phyloP scores from a whole-genome alignment of 2,888 invertebrate species.

The Metacarcinus magister region DNA sequence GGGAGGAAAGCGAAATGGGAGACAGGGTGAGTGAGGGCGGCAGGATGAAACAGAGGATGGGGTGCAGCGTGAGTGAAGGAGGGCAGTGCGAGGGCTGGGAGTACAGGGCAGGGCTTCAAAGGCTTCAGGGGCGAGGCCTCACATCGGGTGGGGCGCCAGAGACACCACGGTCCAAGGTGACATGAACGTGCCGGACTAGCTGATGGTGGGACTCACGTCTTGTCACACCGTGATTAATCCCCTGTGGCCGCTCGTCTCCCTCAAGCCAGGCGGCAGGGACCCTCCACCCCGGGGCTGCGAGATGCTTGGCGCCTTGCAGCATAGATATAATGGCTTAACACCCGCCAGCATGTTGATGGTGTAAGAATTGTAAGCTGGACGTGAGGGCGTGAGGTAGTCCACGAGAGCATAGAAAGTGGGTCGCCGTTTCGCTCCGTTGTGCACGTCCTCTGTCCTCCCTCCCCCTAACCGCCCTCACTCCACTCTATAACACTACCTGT shows the following conservation, averaged over 20 bases:
- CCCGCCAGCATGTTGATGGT: neutral
- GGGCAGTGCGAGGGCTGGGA: neutral
- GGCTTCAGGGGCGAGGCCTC: neutral
- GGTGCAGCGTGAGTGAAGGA: no score
- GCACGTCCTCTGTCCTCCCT: neutral
- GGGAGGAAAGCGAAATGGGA: neutral
- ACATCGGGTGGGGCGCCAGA: neutral
- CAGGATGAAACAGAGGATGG: neutral
- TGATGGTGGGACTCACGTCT: neutral
- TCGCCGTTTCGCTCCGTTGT: neutral
- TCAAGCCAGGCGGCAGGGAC: neutral
- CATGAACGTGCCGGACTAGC: neutral
- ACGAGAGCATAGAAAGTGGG: neutral
- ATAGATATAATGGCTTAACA: neutral
- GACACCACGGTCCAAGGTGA: neutral
- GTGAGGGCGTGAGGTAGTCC: neutral
- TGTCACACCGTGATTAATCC: neutral
- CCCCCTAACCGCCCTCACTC: neutral
- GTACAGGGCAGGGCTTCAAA: slow-evolving; percentile 1
- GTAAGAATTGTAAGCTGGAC: neutral
- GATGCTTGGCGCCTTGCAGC: neutral
- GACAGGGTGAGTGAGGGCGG: neutral
- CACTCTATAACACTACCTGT: neutral
- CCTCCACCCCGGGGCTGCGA: neutral
- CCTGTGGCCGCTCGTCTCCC: neutral